Evolutionary conservation across 2,113 vertebrate species (phyloP).

Genomic region (Chaetodon trifascialis): DNA sequence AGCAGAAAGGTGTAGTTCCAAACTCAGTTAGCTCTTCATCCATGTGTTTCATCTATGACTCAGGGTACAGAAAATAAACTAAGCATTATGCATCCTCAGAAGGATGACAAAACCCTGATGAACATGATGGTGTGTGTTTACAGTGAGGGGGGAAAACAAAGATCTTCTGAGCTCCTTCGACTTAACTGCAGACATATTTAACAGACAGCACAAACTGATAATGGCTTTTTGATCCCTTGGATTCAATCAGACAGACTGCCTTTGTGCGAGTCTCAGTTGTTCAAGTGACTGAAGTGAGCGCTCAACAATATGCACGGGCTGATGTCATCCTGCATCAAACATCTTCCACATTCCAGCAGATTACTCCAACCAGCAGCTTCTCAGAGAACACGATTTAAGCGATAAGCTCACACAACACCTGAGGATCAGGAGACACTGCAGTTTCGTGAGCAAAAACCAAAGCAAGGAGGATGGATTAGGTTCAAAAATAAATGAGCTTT

Average conservation of each 20-base stretch:
- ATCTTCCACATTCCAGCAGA: constrained; percentile 36
- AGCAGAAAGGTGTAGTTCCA: neutral
- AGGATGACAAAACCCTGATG: neutral
- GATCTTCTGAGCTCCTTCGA: neutral
- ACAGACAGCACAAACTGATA: neutral
- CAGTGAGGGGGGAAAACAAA: neutral
- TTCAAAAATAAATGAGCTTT: neutral
- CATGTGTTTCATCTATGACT: neutral
- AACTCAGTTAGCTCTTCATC: neutral
- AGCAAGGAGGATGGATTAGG: neutral
- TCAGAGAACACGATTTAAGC: neutral
- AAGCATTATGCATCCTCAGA: neutral
- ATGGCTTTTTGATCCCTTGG: neutral
- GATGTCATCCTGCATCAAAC: constrained; percentile 36
- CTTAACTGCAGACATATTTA: neutral
- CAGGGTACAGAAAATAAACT: neutral
- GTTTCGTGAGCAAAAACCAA: neutral
- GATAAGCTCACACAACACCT: constrained; percentile 7
- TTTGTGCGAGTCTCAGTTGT: constrained; percentile 10
- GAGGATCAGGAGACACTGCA: neutral
- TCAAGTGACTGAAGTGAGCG: neutral
- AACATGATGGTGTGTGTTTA: neutral
- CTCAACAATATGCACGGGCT: constrained; percentile 2
- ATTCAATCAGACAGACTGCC: constrained; percentile 1
- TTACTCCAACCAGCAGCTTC: constrained; percentile 1